Evolutionary conservation across 2,888 invertebrate species (phyloP).

Genomic region (Luperina nickerlii): DNA sequence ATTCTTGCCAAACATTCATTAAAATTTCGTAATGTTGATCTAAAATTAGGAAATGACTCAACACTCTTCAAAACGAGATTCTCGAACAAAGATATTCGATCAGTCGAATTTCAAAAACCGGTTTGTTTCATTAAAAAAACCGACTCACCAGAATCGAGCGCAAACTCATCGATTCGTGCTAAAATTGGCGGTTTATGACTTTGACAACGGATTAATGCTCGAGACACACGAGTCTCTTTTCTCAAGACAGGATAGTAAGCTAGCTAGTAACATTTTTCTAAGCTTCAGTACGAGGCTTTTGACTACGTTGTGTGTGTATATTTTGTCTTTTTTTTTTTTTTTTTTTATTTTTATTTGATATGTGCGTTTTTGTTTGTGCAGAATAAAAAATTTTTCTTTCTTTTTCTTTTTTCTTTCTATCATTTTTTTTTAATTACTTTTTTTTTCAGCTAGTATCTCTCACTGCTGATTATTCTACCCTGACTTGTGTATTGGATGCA

Average conservation of each 20-base stretch:
- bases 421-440: too few species aligned
- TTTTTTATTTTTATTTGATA: too few species aligned
- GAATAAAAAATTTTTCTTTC: too few species aligned
- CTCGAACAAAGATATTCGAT: slow-evolving; percentile 26
- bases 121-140: slow-evolving; percentile 25
- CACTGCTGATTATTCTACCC: too few species aligned
- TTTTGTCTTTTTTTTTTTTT: too few species aligned
- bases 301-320: too few species aligned
- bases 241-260: not conserved
- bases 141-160: not conserved
- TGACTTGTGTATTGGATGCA: not conserved
- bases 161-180: slow-evolving; percentile 21
- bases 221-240: not conserved
- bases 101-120: slow-evolving; percentile 54
- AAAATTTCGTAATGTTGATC: slow-evolving; percentile 11
- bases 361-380: too few species aligned
- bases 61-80: slow-evolving; percentile 28
- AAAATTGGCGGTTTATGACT: not conserved
- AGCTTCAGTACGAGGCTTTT: too few species aligned
- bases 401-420: too few species aligned
- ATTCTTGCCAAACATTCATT: not conserved
- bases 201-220: not conserved
- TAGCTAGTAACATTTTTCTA: not conserved
- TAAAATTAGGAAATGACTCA: slow-evolving; percentile 45
- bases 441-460: not conserved